Conservation (phyloP, 2,888 invertebrate species). For the Heliothis peltigera region DNA sequence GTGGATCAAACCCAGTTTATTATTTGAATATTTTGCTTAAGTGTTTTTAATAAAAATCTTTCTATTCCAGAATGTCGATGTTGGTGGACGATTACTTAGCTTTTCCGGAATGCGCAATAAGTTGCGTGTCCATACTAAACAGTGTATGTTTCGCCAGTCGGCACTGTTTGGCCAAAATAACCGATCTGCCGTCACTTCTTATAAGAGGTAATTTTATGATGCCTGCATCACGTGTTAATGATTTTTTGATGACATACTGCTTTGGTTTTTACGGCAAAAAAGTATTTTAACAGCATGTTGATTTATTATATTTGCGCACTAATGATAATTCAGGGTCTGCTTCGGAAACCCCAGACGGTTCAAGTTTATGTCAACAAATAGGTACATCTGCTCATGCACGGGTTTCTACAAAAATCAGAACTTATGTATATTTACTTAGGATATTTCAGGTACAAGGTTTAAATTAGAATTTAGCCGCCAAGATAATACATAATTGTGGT, state of each 20-base stretch:
- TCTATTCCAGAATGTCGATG: constrained; percentile 85
- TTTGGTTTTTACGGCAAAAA: not conserved
- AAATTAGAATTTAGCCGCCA: not conserved
- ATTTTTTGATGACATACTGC: not conserved
- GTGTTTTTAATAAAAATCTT: constrained; percentile 78
- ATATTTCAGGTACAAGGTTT: no score
- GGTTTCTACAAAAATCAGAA: not conserved
- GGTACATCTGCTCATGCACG: not conserved
- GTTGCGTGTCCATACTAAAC: constrained; percentile 86
- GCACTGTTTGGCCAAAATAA: constrained; percentile 78
- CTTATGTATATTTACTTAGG: not conserved
- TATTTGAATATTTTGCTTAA: constrained; percentile 2
- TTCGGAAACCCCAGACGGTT: not conserved
- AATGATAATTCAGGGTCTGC: not conserved
- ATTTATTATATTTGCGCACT: not conserved
- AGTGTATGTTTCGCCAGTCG: constrained; percentile 81
- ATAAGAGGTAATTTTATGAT: constrained; percentile 73
- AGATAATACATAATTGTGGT: not conserved
- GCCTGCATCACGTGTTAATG: not conserved
- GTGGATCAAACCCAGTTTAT: not conserved
- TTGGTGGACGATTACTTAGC: constrained; percentile 85
- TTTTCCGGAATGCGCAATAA: constrained; percentile 88
- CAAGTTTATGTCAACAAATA: not conserved
- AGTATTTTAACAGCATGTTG: not conserved
- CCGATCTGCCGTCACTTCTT: constrained; percentile 78